These are phyloP conservation scores for Mus spretus DNA, from an alignment of 2,797 vertebrate genomes.

Conservation along the genomic window DNA sequence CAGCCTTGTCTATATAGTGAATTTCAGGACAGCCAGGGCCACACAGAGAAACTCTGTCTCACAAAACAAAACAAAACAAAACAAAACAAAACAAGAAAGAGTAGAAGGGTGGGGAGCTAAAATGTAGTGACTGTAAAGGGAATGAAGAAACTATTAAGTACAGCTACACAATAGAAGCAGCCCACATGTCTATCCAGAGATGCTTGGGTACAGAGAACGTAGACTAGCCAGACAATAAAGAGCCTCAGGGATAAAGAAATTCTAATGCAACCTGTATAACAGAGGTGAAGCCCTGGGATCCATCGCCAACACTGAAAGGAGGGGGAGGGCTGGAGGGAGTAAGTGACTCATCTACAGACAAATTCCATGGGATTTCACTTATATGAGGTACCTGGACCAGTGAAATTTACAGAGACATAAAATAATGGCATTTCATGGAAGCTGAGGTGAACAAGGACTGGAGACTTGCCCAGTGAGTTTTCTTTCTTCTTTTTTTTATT, in stretches of 20 bases:
- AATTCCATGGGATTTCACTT: not conserved
- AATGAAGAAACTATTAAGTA: slow-evolving; percentile 6
- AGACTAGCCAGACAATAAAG: not conserved
- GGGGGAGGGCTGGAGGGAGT: not conserved
- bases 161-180: not conserved
- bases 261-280: not conserved
- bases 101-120: not conserved
- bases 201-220: not conserved
- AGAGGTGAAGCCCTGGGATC: not conserved
- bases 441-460: not conserved
- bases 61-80: not conserved
- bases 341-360: not conserved
- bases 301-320: not conserved
- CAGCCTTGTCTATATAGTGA: not conserved
- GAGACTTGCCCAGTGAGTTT: not conserved
- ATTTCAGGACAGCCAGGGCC: not conserved
- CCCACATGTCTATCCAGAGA: not conserved
- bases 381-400: not conserved
- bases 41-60: not conserved
- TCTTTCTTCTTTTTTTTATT: not conserved
- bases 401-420: not conserved
- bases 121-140: not conserved
- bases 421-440: not conserved
- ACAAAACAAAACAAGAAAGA: not conserved
- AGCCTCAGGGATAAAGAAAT: not conserved